These are phyloP conservation scores for Atractosteus spatula DNA, from an alignment of 2,113 vertebrate species.

Conservation along the genomic window DNA sequence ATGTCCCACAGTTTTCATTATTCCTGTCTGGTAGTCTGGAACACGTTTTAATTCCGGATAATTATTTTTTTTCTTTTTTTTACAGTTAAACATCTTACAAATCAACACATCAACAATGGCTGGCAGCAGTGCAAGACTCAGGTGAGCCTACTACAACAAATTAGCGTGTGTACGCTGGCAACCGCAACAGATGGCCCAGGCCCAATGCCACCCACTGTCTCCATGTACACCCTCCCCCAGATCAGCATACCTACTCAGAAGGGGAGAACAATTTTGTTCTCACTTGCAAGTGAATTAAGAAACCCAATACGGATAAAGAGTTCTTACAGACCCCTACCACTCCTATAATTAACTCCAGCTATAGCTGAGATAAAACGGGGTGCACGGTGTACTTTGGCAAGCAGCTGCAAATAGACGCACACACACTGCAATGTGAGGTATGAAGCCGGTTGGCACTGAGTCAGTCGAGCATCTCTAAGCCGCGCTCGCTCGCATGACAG, in stretches of 20 bases:
- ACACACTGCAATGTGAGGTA: slow-evolving; percentile 31
- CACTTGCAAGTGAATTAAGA: neutral
- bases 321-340: neutral
- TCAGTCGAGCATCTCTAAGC: slow-evolving; percentile 19
- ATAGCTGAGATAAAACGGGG: slow-evolving; percentile 28
- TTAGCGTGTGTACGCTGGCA: neutral
- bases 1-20: too few relatives aligned
- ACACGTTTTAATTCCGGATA: too few relatives aligned
- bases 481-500: slow-evolving; percentile 29
- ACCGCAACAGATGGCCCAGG: neutral
- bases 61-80: too few relatives aligned
- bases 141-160: slow-evolving; percentile 2
- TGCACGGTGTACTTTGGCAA: slow-evolving; percentile 39
- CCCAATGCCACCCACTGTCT: neutral
- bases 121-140: neutral
- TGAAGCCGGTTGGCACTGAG: slow-evolving; percentile 32
- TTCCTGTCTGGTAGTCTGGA: too few relatives aligned
- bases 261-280: neutral
- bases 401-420: neutral
- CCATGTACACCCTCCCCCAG: neutral
- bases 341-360: slow-evolving; percentile 31
- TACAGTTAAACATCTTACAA: too few relatives aligned
- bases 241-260: neutral
- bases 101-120: too few relatives aligned
- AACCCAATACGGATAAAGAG: neutral